Percentiles rank a stretch among this genome's conserved stretches.
Evolutionary conservation across 2,113 vertebrate genomes (phyloP).

Genomic region (Oreocharis arfaki): DNA sequence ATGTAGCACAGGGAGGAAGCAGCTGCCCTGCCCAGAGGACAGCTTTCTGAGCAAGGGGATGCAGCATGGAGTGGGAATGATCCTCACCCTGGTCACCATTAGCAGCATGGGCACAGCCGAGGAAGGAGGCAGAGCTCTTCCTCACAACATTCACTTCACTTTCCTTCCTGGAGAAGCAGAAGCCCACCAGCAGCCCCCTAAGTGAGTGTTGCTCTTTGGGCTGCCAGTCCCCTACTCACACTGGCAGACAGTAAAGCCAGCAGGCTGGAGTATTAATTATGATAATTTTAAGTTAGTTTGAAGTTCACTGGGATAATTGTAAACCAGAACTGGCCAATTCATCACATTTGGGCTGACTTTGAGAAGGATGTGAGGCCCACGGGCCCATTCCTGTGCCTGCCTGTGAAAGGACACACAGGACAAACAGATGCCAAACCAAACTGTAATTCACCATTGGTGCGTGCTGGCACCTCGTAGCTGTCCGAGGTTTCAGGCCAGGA

Average conservation of each 20-base stretch:
- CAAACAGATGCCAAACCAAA: neutral
- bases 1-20: neutral
- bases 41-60: neutral
- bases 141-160: neutral
- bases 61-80: neutral
- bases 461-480: neutral
- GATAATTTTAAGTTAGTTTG: rapidly evolving
- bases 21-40: neutral
- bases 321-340: neutral
- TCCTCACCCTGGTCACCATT: neutral
- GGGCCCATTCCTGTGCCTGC: neutral
- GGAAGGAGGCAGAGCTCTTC: neutral
- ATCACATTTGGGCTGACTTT: neutral
- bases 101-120: neutral
- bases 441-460: neutral
- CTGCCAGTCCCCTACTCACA: neutral
- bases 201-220: neutral
- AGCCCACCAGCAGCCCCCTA: neutral
- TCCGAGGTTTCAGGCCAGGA: neutral
- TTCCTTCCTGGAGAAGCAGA: neutral
- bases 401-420: neutral
- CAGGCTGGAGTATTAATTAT: neutral
- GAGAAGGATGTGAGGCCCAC: rapidly evolving
- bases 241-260: neutral
- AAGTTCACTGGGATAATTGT: neutral